Conservation (phyloP, 2,113 vertebrate species). For the crab-eating macaque (Macaca fascicularis) region DNA sequence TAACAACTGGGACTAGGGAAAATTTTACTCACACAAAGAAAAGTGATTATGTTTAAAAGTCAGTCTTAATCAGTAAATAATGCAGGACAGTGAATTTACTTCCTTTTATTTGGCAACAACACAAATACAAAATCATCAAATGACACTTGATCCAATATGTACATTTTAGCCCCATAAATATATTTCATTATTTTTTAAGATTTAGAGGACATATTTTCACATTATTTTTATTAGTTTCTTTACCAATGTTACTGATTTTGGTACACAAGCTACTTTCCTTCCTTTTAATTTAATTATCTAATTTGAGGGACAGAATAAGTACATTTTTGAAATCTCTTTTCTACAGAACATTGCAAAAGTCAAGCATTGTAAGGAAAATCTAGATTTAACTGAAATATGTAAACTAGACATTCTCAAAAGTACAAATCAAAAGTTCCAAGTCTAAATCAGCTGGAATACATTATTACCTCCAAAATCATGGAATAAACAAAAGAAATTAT, state of each 20-base stretch:
- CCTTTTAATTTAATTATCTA: conserved; percentile 1
- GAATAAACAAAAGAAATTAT: conserved; percentile 73
- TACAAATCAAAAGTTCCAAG: conserved; percentile 44
- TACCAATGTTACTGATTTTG: background rate
- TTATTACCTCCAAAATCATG: conserved; percentile 58
- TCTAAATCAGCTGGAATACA: conserved; percentile 58
- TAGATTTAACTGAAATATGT: conserved; percentile 45
- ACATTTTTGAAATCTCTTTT: conserved; percentile 19
- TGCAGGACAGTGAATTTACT: background rate
- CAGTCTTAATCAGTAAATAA: background rate
- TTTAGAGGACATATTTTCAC: background rate
- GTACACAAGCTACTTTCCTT: background rate
- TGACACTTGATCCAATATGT: background rate
- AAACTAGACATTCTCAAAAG: conserved; percentile 31
- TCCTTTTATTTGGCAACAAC: background rate
- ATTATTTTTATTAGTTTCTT: background rate
- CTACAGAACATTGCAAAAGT: conserved; percentile 28
- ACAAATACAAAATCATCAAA: conserved; percentile 33
- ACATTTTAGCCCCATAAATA: background rate
- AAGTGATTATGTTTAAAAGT: background rate
- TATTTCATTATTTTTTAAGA: conserved; percentile 20
- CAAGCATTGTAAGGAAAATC: conserved; percentile 12
- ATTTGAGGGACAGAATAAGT: background rate
- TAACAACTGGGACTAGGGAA: background rate
- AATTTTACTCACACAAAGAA: background rate